These are phyloP conservation scores for Syngnathoides biaculeatus DNA, from an alignment of 2,113 vertebrate species.

Conservation along the genomic window DNA sequence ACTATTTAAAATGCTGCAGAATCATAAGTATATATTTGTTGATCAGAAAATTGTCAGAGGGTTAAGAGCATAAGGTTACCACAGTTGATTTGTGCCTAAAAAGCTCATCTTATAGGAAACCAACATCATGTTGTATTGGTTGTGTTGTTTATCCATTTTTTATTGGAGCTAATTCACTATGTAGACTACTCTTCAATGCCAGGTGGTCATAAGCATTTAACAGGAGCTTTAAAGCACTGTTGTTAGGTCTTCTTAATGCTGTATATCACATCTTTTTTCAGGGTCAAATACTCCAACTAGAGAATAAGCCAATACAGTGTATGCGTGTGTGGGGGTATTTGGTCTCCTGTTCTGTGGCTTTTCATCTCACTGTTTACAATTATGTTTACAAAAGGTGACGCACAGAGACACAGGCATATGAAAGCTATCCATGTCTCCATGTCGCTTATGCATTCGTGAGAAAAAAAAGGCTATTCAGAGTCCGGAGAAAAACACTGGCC, in stretches of 20 bases:
- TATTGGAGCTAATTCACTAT: neutral
- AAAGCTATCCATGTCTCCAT: constrained; percentile 14
- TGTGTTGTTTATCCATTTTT: neutral
- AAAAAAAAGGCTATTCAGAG: constrained; percentile 46
- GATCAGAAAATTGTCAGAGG: no score
- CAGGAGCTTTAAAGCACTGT: neutral
- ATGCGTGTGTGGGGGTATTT: neutral
- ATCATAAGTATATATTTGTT: no score
- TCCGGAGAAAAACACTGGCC: constrained; percentile 38
- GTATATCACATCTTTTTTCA: neutral
- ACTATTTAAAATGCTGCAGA: no score
- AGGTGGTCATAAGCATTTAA: neutral
- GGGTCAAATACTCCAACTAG: neutral
- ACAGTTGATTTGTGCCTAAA: neutral
- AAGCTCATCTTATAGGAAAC: neutral
- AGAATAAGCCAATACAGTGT: neutral
- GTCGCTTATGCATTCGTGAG: constrained; percentile 7
- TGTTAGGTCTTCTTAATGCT: neutral
- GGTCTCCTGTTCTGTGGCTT: neutral
- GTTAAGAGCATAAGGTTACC: no score
- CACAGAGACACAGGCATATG: constrained; percentile 32
- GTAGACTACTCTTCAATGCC: neutral
- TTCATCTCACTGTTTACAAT: constrained; percentile 3
- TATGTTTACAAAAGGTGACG: constrained; percentile 19
- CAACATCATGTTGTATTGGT: neutral